Conservation (phyloP, 2,888 invertebrate species). For the Phalera bucephala region DNA sequence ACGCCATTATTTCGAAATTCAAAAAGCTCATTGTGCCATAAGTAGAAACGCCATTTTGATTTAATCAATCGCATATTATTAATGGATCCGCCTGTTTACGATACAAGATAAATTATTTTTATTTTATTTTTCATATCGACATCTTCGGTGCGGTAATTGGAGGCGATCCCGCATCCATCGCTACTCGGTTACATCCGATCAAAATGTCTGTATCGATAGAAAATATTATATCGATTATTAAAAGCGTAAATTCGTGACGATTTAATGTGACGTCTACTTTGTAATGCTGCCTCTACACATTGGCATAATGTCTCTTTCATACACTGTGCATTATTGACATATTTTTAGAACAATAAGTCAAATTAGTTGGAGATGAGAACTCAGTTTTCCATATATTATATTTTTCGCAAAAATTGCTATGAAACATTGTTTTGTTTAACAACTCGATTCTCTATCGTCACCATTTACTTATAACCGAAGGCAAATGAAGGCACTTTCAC, state of each 20-base stretch:
- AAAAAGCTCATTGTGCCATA: slow-evolving; percentile 46
- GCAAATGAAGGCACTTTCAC: too few relatives aligned
- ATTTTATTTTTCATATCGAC: slow-evolving; percentile 32
- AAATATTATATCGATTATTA: slow-evolving; percentile 40
- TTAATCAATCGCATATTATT: slow-evolving; percentile 61
- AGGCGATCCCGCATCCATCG: slow-evolving; percentile 25
- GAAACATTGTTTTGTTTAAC: too few relatives aligned
- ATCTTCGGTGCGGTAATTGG: slow-evolving; percentile 39
- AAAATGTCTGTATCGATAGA: slow-evolving; percentile 24
- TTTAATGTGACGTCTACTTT: too few relatives aligned
- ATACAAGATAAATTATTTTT: slow-evolving; percentile 34
- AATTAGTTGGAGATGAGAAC: too few relatives aligned
- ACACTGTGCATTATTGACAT: too few relatives aligned
- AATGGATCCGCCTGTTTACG: slow-evolving; percentile 41
- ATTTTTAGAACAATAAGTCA: too few relatives aligned
- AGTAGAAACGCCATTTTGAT: slow-evolving; percentile 49
- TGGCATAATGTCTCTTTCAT: too few relatives aligned
- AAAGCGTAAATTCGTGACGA: slow-evolving; percentile 29
- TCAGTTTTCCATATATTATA: too few relatives aligned
- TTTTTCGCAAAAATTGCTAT: too few relatives aligned
- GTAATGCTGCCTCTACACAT: too few relatives aligned
- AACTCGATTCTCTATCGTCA: too few relatives aligned
- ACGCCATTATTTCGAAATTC: slow-evolving; percentile 50
- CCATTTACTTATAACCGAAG: too few relatives aligned
- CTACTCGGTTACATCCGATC: slow-evolving; percentile 18